Evolutionary conservation across 2,888 invertebrate genomes (phyloP).

Genomic region (Nephrotoma flavescens): DNA sequence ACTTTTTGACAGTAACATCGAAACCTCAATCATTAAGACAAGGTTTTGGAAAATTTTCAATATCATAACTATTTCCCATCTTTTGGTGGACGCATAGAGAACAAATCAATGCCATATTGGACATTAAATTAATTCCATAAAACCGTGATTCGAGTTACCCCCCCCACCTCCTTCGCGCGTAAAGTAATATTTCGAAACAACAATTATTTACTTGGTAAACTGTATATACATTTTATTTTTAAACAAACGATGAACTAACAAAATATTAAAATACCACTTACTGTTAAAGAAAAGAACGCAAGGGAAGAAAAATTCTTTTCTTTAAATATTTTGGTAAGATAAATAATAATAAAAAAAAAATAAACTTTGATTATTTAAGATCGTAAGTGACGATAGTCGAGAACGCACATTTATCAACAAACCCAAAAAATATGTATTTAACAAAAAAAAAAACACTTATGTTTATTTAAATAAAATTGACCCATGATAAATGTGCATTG

Average conservation of each 20-base stretch:
- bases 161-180: too few relatives aligned
- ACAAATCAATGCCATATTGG: too few relatives aligned
- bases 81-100: too few relatives aligned
- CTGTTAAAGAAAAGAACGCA: not conserved
- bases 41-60: too few relatives aligned
- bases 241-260: not conserved
- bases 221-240: not conserved
- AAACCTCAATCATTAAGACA: too few relatives aligned
- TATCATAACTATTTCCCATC: too few relatives aligned
- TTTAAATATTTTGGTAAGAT: not conserved
- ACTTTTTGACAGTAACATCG: too few relatives aligned
- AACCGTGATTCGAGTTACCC: too few relatives aligned
- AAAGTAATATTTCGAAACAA: too few relatives aligned
- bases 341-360: not conserved
- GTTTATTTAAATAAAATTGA: not conserved
- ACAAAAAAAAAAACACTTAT: not conserved
- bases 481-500: not conserved
- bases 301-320: not conserved
- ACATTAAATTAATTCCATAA: too few relatives aligned
- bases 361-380: not conserved
- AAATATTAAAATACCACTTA: not conserved
- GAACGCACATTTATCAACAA: not conserved
- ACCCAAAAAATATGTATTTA: not conserved
- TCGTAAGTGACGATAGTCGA: not conserved
- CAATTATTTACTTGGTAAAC: not conserved